These are phyloP conservation scores for Sphaerophoria taeniata DNA, from an alignment of 2,888 invertebrate species.

Conservation along the genomic window DNA sequence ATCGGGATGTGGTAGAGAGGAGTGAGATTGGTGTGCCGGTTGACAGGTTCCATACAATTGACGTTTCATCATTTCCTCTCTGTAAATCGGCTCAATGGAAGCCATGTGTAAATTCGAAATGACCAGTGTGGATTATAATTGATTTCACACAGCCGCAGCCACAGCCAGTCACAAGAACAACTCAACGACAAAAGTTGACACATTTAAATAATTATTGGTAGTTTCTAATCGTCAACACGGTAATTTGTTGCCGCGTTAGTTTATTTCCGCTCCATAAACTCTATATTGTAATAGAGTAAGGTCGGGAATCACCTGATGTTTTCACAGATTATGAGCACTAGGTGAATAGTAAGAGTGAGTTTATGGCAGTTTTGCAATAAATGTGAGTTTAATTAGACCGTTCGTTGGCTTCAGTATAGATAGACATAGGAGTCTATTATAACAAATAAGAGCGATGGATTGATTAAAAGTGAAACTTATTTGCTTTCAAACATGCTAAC, in stretches of 20 bases:
- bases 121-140: conserved; percentile 63
- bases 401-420: not conserved
- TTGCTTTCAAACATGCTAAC: conserved; percentile 20
- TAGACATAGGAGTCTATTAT: not conserved
- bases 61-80: conserved; percentile 72
- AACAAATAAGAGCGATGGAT: too few species aligned
- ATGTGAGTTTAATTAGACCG: conserved; percentile 30
- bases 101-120: conserved; percentile 17
- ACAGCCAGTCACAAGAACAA: too few species aligned
- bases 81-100: conserved; percentile 32
- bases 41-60: conserved; percentile 72
- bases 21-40: conserved; percentile 64
- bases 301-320: conserved; percentile 36
- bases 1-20: conserved; percentile 29
- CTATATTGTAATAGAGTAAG: conserved; percentile 15
- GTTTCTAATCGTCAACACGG: conserved; percentile 28
- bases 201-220: conserved; percentile 68
- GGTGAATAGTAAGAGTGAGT: conserved; percentile 4
- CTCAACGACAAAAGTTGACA: conserved; percentile 68
- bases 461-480: conserved; percentile 32
- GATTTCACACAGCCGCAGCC: conserved; percentile 70
- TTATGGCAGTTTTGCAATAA: conserved; percentile 3
- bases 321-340: conserved; percentile 2
- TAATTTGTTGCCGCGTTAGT: conserved; percentile 63
- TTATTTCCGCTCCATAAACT: conserved; percentile 36